These are phyloP conservation scores for Trichonephila clavipes DNA, from an alignment of 1,140 invertebrate species.

Conservation along the genomic window DNA sequence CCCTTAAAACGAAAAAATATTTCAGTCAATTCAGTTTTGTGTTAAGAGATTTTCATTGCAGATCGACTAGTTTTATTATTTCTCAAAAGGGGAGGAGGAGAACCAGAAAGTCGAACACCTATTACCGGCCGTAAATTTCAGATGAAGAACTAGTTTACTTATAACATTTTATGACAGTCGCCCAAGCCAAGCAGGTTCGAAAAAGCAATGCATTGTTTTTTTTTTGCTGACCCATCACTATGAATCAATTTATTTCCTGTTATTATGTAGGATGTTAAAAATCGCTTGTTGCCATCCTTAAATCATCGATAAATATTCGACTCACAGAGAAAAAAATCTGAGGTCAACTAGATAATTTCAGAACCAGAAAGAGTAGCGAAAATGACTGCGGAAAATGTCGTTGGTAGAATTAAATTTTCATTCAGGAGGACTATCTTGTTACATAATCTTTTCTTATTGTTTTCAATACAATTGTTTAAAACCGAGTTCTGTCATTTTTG, in stretches of 20 bases:
- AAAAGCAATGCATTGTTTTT: neutral
- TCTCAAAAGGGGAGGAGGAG: neutral
- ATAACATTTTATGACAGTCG: neutral
- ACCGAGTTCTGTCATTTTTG: neutral
- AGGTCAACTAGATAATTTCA: conserved; percentile 17
- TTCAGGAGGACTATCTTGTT: neutral
- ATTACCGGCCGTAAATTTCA: neutral
- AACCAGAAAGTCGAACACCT: neutral
- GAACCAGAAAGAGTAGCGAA: neutral
- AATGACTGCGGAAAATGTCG: neutral
- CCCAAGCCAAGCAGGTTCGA: neutral
- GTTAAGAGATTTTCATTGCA: too few species aligned
- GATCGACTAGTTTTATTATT: too few species aligned
- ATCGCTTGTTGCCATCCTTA: neutral
- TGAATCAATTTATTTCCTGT: conserved; percentile 9
- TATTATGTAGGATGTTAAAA: neutral
- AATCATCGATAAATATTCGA: neutral
- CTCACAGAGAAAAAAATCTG: neutral
- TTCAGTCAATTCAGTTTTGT: too few species aligned
- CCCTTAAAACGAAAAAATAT: too few species aligned
- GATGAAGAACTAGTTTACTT: neutral
- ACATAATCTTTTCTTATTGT: conserved; percentile 23
- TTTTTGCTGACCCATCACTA: neutral
- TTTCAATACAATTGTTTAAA: neutral
- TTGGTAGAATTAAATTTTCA: neutral